Conservation (phyloP, 2,888 invertebrate genomes). For the Drosophila subsilvestris region DNA sequence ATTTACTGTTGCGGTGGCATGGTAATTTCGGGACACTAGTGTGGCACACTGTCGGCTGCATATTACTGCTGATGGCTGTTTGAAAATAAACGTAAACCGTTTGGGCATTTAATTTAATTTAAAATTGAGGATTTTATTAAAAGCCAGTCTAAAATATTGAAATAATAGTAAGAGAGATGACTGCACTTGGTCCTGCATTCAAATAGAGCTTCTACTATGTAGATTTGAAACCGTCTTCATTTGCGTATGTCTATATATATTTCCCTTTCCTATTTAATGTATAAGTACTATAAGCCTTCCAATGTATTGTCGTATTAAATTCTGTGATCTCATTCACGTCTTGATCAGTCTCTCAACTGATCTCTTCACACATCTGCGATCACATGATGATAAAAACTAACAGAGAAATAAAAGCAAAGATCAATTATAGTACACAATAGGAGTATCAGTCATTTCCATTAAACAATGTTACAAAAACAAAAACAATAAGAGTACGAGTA, state of each 20-base stretch:
- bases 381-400: slow-evolving; percentile 22
- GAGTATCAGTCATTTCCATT: slow-evolving; percentile 6
- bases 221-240: too few species aligned
- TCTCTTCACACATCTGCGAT: slow-evolving; percentile 22
- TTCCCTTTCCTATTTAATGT: not conserved
- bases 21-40: slow-evolving; percentile 1
- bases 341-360: slow-evolving; percentile 16
- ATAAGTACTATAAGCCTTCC: not conserved
- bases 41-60: slow-evolving; percentile 11
- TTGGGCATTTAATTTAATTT: not conserved
- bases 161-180: too few species aligned
- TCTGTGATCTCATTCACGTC: slow-evolving; percentile 37
- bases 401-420: not conserved
- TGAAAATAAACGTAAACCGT: not conserved
- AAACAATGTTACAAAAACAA: not conserved
- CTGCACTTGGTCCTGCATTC: too few species aligned
- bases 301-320: slow-evolving; percentile 18
- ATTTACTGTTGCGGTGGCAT: not conserved
- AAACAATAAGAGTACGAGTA: too few species aligned
- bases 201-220: too few species aligned
- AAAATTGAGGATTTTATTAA: not conserved
- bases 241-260: too few species aligned
- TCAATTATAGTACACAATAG: not conserved
- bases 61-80: not conserved
- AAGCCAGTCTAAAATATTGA: too few species aligned